A percentile compares a stretch with the other conserved stretches of the same genome.
Evolutionary conservation across 2,797 vertebrate species (phyloP).

Genomic region (Acanthis flammea): DNA sequence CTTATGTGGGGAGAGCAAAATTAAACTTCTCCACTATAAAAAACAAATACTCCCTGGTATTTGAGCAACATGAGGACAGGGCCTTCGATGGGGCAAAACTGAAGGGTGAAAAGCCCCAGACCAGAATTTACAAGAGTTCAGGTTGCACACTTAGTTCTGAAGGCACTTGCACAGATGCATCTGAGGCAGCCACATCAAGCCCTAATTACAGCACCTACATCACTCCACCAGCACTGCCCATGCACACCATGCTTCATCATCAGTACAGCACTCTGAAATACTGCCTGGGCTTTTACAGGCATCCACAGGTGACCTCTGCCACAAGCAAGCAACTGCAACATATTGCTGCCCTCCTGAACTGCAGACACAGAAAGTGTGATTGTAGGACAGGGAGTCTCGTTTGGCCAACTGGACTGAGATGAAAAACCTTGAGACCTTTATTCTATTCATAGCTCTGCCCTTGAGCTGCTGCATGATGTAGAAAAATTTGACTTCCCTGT

Average conservation of each 20-base stretch:
- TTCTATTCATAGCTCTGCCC: conserved; percentile 40
- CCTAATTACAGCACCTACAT: background rate
- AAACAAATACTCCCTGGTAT: background rate
- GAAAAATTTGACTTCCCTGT: background rate
- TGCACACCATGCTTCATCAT: background rate
- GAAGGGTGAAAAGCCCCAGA: background rate
- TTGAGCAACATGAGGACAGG: background rate
- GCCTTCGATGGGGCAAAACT: background rate
- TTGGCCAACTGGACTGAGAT: background rate
- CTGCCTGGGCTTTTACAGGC: background rate
- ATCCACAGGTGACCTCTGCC: background rate
- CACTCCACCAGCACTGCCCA: background rate
- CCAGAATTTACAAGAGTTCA: background rate
- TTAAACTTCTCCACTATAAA: background rate
- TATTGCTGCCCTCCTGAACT: background rate
- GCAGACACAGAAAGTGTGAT: rapidly evolving
- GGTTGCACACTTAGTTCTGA: background rate
- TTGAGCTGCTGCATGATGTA: background rate
- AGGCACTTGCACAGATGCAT: background rate
- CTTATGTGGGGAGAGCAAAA: background rate
- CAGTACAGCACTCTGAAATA: background rate
- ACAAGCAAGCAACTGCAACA: background rate
- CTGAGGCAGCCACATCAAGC: background rate
- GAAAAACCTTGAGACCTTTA: background rate
- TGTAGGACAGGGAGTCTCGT: background rate